Percentiles rank a stretch among this genome's conserved stretches.
Evolutionary conservation across 2,888 invertebrate genomes (phyloP).

Genomic region (Lasius fuliginosus): DNA sequence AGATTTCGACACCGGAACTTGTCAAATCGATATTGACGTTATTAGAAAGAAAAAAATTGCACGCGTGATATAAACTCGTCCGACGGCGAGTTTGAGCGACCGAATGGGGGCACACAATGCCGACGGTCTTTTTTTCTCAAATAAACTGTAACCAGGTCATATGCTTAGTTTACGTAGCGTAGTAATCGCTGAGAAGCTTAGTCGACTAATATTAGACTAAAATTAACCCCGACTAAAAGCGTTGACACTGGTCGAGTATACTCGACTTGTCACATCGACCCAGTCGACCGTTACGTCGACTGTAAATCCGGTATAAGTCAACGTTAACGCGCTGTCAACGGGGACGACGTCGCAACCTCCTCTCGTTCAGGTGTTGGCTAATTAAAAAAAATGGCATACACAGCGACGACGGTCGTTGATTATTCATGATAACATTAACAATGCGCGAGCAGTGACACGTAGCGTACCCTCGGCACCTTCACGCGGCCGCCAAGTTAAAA

Average conservation of each 20-base stretch:
- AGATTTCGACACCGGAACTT: not conserved
- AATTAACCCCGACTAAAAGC: constrained; percentile 59
- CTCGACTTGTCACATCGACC: constrained; percentile 54
- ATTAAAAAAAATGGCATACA: constrained; percentile 32
- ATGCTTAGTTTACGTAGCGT: constrained; percentile 55
- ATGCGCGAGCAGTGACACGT: constrained; percentile 17
- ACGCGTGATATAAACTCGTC: constrained; percentile 19
- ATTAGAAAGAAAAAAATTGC: constrained; percentile 12
- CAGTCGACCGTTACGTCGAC: constrained; percentile 51
- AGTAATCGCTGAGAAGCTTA: constrained; percentile 59
- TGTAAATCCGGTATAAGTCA: constrained; percentile 57
- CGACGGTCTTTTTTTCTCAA: constrained; percentile 52
- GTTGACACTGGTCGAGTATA: constrained; percentile 58
- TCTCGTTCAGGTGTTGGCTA: constrained; percentile 33
- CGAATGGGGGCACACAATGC: constrained; percentile 42
- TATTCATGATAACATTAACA: constrained; percentile 36
- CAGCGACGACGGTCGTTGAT: constrained; percentile 14
- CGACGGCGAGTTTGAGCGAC: constrained; percentile 32
- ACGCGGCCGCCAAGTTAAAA: constrained; percentile 29
- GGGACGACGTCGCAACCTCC: constrained; percentile 5
- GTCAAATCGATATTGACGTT: not conserved
- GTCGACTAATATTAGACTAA: constrained; percentile 59
- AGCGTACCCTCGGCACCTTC: constrained; percentile 39
- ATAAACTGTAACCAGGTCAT: constrained; percentile 55
- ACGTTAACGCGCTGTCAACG: constrained; percentile 47